phyloP scores from a whole-genome alignment of 1,140 invertebrate genomes.

The Drosophila novamexicana region DNA sequence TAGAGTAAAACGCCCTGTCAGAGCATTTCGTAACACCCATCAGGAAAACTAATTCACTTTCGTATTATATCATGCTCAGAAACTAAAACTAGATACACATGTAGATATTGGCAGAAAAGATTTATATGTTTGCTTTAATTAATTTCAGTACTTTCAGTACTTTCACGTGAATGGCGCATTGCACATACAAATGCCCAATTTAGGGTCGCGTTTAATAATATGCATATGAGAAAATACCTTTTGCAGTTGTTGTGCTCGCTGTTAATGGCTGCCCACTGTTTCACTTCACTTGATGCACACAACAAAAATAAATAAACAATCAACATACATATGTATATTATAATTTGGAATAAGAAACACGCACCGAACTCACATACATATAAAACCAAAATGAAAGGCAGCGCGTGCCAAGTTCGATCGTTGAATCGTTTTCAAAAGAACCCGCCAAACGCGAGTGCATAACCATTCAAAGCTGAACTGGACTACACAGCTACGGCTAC shows the following conservation, averaged over 20 bases:
- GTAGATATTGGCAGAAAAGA: neutral
- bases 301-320: constrained; percentile 27
- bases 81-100: neutral
- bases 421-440: constrained; percentile 17
- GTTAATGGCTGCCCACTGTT: constrained; percentile 6
- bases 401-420: constrained; percentile 35
- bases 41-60: too few relatives aligned
- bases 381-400: constrained; percentile 38
- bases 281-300: constrained; percentile 37
- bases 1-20: too few relatives aligned
- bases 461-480: neutral
- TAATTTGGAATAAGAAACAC: constrained; percentile 31
- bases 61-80: too few relatives aligned
- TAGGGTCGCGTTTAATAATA: constrained; percentile 23
- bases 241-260: constrained; percentile 1
- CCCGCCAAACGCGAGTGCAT: constrained; percentile 16
- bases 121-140: neutral
- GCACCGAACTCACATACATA: constrained; percentile 8
- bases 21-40: too few relatives aligned
- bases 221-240: constrained; percentile 42
- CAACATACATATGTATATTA: constrained; percentile 7
- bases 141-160: constrained; percentile 10
- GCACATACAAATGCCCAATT: constrained; percentile 40
- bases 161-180: constrained; percentile 21
- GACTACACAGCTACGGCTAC: constrained; percentile 3